Percentiles rank a stretch among this genome's conserved stretches.
Evolutionary conservation across 2,888 invertebrate species (phyloP).

Genomic region (Drosophila siamana): DNA sequence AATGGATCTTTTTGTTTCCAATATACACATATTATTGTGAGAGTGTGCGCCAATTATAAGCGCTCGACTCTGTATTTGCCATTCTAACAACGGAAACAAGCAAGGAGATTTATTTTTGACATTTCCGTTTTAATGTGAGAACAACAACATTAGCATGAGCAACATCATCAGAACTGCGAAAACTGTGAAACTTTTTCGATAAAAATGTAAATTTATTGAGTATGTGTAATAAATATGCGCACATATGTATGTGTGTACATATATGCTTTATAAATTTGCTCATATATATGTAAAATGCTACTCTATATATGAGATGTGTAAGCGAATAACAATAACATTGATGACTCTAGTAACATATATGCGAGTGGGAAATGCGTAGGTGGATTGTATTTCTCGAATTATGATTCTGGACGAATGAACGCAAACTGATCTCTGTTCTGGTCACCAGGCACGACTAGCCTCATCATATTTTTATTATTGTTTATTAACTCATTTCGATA

Average conservation of each 20-base stretch:
- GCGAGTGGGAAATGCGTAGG: neutral
- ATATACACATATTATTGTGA: conserved; percentile 32
- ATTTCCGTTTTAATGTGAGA: conserved; percentile 67
- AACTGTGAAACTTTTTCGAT: conserved; percentile 76
- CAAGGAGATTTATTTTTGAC: conserved; percentile 77
- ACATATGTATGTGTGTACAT: conserved; percentile 4
- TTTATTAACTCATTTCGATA: conserved; percentile 69
- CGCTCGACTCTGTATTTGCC: conserved; percentile 31
- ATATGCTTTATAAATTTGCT: conserved; percentile 1
- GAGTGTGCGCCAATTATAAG: conserved; percentile 28
- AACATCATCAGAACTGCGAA: conserved; percentile 47
- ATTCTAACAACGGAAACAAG: conserved; percentile 74
- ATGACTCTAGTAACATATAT: conserved; percentile 40
- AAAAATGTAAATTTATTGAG: conserved; percentile 82
- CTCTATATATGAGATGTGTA: conserved; percentile 36
- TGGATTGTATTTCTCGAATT: neutral
- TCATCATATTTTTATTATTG: conserved; percentile 73
- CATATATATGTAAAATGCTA: neutral
- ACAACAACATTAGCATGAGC: conserved; percentile 34
- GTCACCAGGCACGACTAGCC: conserved; percentile 57
- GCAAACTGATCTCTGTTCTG: conserved; percentile 47
- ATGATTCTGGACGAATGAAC: conserved; percentile 1
- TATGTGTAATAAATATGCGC: conserved; percentile 73
- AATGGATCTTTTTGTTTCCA: conserved; percentile 78
- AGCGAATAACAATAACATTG: conserved; percentile 67